Percentiles rank a stretch among this genome's conserved stretches.
Evolutionary conservation across 2,797 vertebrate genomes (phyloP).

Genomic region (Pseudochromis fuscus): DNA sequence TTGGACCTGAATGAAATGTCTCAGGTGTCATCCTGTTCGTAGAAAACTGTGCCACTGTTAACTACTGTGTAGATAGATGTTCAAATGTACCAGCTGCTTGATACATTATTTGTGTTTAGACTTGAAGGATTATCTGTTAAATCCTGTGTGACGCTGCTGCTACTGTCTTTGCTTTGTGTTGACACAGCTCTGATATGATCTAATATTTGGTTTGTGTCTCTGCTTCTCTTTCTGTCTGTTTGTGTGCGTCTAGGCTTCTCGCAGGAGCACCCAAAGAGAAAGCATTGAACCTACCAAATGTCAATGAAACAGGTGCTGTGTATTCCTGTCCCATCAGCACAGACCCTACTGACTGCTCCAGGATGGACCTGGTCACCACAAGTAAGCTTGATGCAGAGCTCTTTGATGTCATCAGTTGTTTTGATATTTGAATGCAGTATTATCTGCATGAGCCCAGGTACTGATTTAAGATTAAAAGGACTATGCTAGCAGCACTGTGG

Average conservation of each 20-base stretch:
- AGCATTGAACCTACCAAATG: conserved; percentile 79
- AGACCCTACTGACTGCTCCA: conserved; percentile 85
- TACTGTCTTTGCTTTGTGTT: conserved; percentile 24
- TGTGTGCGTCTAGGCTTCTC: conserved; percentile 85
- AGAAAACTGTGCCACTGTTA: background rate
- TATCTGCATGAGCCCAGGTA: too few species aligned
- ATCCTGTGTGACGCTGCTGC: conserved; percentile 18
- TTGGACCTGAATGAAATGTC: background rate
- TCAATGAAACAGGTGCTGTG: conserved; percentile 90
- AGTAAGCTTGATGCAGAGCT: conserved; percentile 78
- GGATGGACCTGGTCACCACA: conserved; percentile 87
- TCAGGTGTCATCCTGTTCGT: background rate
- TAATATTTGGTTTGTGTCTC: conserved; percentile 23
- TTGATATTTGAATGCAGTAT: conserved; percentile 4
- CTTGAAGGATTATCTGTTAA: conserved; percentile 32
- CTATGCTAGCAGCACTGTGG: too few species aligned
- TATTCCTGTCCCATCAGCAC: conserved; percentile 91
- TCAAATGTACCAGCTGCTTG: background rate
- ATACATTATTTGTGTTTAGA: conserved; percentile 35
- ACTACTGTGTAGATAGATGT: background rate
- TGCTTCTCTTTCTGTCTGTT: conserved; percentile 25
- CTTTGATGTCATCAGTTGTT: background rate
- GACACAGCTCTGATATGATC: conserved; percentile 47
- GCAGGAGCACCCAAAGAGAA: conserved; percentile 90
- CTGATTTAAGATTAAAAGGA: too few species aligned